These are phyloP conservation scores for Cyanoderma ruficeps DNA, from an alignment of 2,113 vertebrate species.

Conservation along the genomic window DNA sequence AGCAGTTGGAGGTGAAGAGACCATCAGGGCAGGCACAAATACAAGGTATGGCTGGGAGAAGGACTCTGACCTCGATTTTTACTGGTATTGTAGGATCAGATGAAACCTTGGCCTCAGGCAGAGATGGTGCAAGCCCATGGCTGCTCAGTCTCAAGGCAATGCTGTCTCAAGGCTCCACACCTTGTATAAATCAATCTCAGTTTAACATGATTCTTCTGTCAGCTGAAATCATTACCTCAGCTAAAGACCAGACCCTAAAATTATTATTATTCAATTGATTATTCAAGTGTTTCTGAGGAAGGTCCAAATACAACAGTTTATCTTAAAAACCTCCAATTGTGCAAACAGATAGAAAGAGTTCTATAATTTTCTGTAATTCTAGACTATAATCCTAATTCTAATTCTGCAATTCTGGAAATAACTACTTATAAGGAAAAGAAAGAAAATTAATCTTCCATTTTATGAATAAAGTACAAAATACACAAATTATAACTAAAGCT, in stretches of 20 bases:
- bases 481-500: not conserved
- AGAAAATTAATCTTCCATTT: not conserved
- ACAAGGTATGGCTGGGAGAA: not conserved
- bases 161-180: not conserved
- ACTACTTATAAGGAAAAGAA: not conserved
- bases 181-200: not conserved
- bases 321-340: not conserved
- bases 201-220: not conserved
- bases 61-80: not conserved
- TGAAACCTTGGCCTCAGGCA: not conserved
- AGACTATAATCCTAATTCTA: not conserved
- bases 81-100: not conserved
- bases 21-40: accelerated
- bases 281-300: not conserved
- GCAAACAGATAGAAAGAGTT: not conserved
- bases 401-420: not conserved
- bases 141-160: not conserved
- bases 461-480: not conserved
- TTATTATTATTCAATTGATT: not conserved
- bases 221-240: not conserved
- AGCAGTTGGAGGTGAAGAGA: accelerated
- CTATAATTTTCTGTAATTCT: not conserved
- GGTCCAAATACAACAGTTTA: not conserved
- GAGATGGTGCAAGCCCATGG: not conserved
- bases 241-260: not conserved